Conservation (phyloP, 2,888 invertebrate species). For the Clostera curtula region DNA sequence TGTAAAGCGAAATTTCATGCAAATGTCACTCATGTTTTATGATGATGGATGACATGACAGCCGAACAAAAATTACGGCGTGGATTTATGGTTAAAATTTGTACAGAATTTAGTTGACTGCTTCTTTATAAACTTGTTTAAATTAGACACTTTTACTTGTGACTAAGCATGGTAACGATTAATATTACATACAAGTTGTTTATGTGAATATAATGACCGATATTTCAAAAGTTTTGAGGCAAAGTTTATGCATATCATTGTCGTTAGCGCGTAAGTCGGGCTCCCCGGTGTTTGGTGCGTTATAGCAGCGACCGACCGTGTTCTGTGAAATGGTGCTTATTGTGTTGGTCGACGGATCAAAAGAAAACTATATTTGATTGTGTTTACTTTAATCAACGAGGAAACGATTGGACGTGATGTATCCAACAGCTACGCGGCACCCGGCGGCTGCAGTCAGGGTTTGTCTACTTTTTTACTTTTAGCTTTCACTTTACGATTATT, state of each 20-base stretch:
- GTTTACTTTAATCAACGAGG: constrained; percentile 22
- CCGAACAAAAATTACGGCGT: constrained; percentile 66
- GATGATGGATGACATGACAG: constrained; percentile 50
- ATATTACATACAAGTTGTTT: constrained; percentile 33
- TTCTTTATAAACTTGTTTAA: constrained; percentile 26
- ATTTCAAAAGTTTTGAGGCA: constrained; percentile 61
- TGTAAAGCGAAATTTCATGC: too few relatives aligned
- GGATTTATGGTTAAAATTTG: constrained; percentile 60
- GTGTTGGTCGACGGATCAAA: constrained; percentile 48
- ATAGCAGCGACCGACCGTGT: constrained; percentile 50
- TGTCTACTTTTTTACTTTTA: constrained; percentile 35
- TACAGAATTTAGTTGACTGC: constrained; percentile 44
- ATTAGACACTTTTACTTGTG: constrained; percentile 22
- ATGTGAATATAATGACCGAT: constrained; percentile 59
- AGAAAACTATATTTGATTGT: constrained; percentile 56
- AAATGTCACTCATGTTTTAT: constrained; percentile 26
- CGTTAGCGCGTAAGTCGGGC: constrained; percentile 52
- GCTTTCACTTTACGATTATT: too few relatives aligned
- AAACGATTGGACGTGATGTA: constrained; percentile 72
- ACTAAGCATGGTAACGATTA: constrained; percentile 26
- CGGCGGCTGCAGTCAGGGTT: constrained; percentile 83
- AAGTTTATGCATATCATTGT: constrained; percentile 73
- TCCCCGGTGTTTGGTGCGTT: constrained; percentile 52
- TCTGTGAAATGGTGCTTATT: constrained; percentile 54
- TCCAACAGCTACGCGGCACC: constrained; percentile 85